Base-by-base conservation (phyloP, 1,140 invertebrate genomes). In the Polypedilum vanderplanki region DNA sequence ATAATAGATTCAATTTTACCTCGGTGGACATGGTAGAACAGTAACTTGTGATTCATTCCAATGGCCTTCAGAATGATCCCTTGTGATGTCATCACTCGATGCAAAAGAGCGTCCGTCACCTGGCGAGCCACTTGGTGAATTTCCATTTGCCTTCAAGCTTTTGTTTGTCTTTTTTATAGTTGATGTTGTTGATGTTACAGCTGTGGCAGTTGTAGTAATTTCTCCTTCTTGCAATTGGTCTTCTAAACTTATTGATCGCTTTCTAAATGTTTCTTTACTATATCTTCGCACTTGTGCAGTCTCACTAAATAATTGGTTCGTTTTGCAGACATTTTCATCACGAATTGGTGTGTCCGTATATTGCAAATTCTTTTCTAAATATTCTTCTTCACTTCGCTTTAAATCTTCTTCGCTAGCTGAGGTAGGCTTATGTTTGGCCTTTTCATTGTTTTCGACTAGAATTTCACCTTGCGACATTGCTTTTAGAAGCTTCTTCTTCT, bases 1-100 rank as follows among this genome's bases (percentile, higher is more conserved):
- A 75, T 20, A 12, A 46, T 17, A 9, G 5, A 22, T 40, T 15
- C 18, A 75, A 73, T 15, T 12, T 41, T 73, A 76, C 75, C 64
- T 76, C 4, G 67, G 79, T 33, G 82, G 91, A 0, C 88, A 88
- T 80, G 91, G 91, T 33, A 93, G 83, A 15, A 93, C 90, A 1
- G 92, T 94, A 0, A 90, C 90, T 83, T 93, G 91, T 15, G 91
- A 93, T 84, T 93, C 92, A 83, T 93, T 94, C 92, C 92, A 94
- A 79, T 91, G 89, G 41, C 90, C 90, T 80, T 93, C 91, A 41
- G 91, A 93, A 80, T 93, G 91, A 81, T 93, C 91, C 79, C 90
- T 86, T 79, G 89, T 90, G 33, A 87, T 83, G 80, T 92, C 90
- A 77, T 90, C 77, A 70, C 75, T 73, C 74, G 77, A 76, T 75